Conservation (phyloP, 2,888 invertebrate species). For the Platycheirus albimanus region DNA sequence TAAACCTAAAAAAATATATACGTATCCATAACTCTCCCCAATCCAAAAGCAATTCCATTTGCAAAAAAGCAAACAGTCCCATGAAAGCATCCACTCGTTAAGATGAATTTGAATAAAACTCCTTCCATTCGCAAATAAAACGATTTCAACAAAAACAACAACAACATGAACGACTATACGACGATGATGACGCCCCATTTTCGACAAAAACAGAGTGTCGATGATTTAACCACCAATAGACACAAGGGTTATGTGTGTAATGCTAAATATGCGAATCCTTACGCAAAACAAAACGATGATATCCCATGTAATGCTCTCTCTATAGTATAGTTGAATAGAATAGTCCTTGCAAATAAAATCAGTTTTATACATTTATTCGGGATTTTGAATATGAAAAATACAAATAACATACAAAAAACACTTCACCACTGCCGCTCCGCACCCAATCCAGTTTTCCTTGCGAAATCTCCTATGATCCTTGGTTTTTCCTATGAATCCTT, state of each 20-base stretch:
- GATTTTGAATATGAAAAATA: conserved; percentile 74
- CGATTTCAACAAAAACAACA: not conserved
- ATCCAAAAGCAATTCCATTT: conserved; percentile 42
- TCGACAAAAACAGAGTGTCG: conserved; percentile 67
- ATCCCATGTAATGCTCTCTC: conserved; percentile 64
- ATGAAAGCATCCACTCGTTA: conserved; percentile 51
- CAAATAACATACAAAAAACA: conserved; percentile 43
- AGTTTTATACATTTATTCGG: conserved; percentile 62
- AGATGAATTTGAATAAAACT: conserved; percentile 53
- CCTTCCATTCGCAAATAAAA: conserved; percentile 10
- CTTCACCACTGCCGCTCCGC: not conserved
- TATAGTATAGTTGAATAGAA: not conserved
- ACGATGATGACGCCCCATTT: conserved; percentile 64
- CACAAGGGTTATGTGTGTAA: conserved; percentile 71
- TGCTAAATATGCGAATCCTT: conserved; percentile 73
- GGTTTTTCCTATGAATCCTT: conserved; percentile 33
- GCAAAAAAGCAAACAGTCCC: conserved; percentile 44
- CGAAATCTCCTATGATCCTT: conserved; percentile 54
- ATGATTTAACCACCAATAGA: conserved; percentile 75
- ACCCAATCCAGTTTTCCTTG: not conserved
- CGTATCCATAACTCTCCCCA: conserved; percentile 52
- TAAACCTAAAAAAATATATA: conserved; percentile 17
- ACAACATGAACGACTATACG: conserved; percentile 21
- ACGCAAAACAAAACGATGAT: conserved; percentile 71
- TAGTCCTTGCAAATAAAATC: conserved; percentile 73